phyloP scores from a whole-genome alignment of 2,113 vertebrate genomes.

The Illadopsis cleaveri region DNA sequence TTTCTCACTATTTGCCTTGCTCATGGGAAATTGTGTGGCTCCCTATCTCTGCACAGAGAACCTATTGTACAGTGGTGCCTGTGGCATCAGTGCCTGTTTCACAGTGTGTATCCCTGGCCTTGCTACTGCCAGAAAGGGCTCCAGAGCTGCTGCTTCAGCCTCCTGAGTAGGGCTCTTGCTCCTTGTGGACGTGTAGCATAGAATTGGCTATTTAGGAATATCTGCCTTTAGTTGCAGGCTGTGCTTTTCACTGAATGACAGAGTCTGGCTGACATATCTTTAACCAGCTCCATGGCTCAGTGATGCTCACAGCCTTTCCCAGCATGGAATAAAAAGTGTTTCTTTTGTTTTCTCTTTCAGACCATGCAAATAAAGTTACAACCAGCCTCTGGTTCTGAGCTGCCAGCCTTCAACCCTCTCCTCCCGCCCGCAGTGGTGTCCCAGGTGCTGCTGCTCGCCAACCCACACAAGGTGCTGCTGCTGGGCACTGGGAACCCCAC shows the following conservation, averaged over 20 bases:
- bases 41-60: accelerated
- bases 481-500: accelerated
- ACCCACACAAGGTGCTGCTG: conserved; percentile 78
- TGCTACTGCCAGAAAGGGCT: background rate
- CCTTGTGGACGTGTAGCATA: background rate
- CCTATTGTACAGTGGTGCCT: background rate
- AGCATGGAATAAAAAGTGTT: accelerated
- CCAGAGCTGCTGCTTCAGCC: background rate
- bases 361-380: conserved; percentile 85
- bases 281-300: background rate
- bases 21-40: background rate
- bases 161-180: background rate
- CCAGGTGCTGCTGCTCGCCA: conserved; percentile 84
- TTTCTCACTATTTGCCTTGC: background rate
- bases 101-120: background rate
- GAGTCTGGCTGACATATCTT: background rate
- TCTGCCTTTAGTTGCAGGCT: background rate
- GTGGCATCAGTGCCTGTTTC: background rate
- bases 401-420: conserved; percentile 86
- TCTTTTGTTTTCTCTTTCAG: conserved; percentile 48
- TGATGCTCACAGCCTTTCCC: background rate
- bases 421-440: conserved; percentile 80
- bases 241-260: background rate
- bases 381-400: conserved; percentile 76
- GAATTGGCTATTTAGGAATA: background rate